Base-by-base conservation (phyloP, 53 echinoderm and acorn worm genomes). In the Crossaster papposus region DNA sequence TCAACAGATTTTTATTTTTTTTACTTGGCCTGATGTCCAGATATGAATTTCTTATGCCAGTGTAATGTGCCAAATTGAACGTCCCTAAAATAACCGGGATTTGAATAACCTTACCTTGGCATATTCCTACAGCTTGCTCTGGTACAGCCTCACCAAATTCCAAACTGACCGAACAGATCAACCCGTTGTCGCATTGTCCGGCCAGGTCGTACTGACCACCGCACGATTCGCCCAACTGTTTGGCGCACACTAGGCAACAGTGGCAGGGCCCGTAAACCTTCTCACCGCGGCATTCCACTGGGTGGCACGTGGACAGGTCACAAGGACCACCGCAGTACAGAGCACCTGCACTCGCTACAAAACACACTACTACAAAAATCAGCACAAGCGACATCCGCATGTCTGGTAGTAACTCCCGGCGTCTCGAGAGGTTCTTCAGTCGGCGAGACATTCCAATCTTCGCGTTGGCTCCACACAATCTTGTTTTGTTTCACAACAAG, bases 161-260 rank as follows among this genome's bases (percentile, higher is more conserved):
- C 65, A 90, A 86, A 82, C 85, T 92, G 38, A 92, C 90, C 81
- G 83, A 82, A 89, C 96, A 96, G 62, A 83, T 81, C 15, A 95
- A 77, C 52, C 90, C 96, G 51, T 93, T 65, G 83, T 95, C 93
- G 70, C 96, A 96, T 33, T 81, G 86, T 50, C 96, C 96, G 51
- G 65, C 83, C 54, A 89, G 77, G 50, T 95, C 90, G 33, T 88
- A 93, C 24, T 68, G 81, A 33, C 95, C 95, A 29, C 95, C 96
- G 77, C 96, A 96, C 22, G 80, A 83, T 78, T 96, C 95, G 15
- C 90, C 90, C 31, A 90, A 51, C 70, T 92, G 91, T 79, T 95
- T 96, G 23, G 96, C 95, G 85, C 96, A 96, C 77, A 91, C 91
- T 33, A 81, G 80, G 83, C 96, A 96, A 54, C 96, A 96, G 31